Evolutionary conservation across 2,888 invertebrate species (phyloP), one percentile per base, ranked within the genome.

Genomic region (Dynastes maya): DNA sequence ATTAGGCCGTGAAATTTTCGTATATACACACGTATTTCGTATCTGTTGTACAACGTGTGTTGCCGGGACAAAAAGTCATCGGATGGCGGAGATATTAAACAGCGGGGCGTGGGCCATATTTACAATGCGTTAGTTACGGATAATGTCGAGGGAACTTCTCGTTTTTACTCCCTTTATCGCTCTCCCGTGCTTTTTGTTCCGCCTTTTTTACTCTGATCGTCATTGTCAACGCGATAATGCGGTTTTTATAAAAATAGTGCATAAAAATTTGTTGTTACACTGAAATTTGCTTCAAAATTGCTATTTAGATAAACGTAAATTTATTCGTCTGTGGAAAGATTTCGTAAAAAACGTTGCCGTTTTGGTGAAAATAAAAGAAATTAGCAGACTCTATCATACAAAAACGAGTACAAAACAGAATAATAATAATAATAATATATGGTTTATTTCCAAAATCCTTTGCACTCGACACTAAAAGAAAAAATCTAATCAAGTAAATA

Each of bases 1-100:
- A 86, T 86, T 85, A 85, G 80, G 84, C 85, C 87, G 85, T 86
- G 86, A 87, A 86, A 85, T 86, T 86, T 85, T 80, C 80, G 85
- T 84, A 86, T 85, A 86, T 51, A 27, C 68, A 32, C 53, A 70
- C 40, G 58, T 40, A 72, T 55, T 16, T 51, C 11, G 67, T 45
- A 67, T 49, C 37, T 40, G 37, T 8, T 45, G 11, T 45, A 11
- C 8, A 4, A 8, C n/a, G 9, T 22, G 65, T 65, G 29, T 13
- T 45, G 22, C 85, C 84, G 70, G 53, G 83, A 85, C 84, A 84
- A 84, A 86, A 86, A 86, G 85, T 86, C 82, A 81, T 81, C 78
- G 78, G 77, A 76, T 80, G 78, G 74, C 37, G 37, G 29, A 64
- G 49, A 72, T 81, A 79, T 80, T 81, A 82, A 82, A 80, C 80